Evolutionary conservation across 35 echinoderm and acorn worm species (phyloP).

Genomic region (Ptychodera flava): DNA sequence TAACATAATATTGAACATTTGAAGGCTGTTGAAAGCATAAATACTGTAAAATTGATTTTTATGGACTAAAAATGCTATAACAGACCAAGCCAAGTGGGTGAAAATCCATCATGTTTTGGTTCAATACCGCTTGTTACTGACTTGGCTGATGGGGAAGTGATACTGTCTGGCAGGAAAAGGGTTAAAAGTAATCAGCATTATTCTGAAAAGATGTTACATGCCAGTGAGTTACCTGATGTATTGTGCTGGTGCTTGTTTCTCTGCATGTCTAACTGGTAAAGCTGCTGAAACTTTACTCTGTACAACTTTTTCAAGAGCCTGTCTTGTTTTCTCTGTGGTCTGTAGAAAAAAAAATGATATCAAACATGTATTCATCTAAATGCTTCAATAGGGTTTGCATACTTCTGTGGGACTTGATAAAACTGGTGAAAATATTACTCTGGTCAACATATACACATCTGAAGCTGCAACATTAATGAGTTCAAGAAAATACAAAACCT

Average conservation of each 20-base stretch:
- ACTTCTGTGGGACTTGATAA: neutral
- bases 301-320: conserved; percentile 87
- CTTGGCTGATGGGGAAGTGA: no score
- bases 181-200: no score
- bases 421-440: neutral
- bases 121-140: no score
- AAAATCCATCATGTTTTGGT: no score
- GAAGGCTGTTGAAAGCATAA: no score
- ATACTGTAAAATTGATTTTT: no score
- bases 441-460: neutral
- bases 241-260: conserved; percentile 94
- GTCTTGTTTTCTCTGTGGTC: conserved; percentile 93
- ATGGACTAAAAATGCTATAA: no score
- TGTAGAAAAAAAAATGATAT: conserved; percentile 22
- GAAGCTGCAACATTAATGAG: neutral
- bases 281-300: conserved; percentile 95
- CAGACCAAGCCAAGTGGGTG: no score
- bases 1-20: no score
- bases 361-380: neutral
- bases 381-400: neutral
- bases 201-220: no score
- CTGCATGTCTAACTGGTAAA: conserved; percentile 92
- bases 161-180: no score
- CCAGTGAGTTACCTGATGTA: conserved; percentile 96
- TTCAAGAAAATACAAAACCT: no score